A percentile compares a stretch with the other conserved stretches of the same genome.
Conservation (phyloP, 1,140 invertebrate genomes). For the Drosophila yakuba region DNA sequence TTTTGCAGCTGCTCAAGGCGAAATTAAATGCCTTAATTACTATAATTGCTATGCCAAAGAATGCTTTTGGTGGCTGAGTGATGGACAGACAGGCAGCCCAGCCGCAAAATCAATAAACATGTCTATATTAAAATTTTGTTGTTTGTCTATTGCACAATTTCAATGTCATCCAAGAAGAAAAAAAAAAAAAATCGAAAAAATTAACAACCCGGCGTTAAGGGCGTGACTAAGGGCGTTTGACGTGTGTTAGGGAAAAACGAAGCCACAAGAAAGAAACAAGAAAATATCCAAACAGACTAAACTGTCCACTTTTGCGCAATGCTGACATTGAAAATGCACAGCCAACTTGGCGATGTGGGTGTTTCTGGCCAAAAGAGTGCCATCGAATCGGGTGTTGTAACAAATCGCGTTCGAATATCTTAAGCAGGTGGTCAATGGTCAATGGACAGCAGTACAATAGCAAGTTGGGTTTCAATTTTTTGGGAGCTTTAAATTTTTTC, state of each 20-base stretch:
- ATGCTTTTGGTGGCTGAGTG: slow-evolving; percentile 43
- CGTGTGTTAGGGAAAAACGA: slow-evolving; percentile 19
- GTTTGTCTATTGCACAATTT: slow-evolving; percentile 68
- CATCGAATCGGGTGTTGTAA: slow-evolving; percentile 70
- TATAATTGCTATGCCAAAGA: slow-evolving; percentile 75
- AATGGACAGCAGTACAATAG: slow-evolving; percentile 10
- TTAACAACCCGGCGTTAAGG: slow-evolving; percentile 65
- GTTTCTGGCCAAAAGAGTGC: slow-evolving; percentile 75
- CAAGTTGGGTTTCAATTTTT: neutral
- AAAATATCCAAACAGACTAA: slow-evolving; percentile 23
- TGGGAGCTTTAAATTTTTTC: slow-evolving; percentile 32
- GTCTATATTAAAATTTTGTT: slow-evolving; percentile 51
- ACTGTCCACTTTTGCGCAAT: slow-evolving; percentile 66
- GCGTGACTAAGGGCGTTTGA: slow-evolving; percentile 61
- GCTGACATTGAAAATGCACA: slow-evolving; percentile 78
- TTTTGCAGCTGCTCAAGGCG: slow-evolving; percentile 50
- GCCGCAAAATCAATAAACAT: slow-evolving; percentile 63
- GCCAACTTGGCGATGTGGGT: slow-evolving; percentile 54
- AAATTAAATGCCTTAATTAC: slow-evolving; percentile 68
- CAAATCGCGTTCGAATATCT: slow-evolving; percentile 59
- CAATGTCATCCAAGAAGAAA: slow-evolving; percentile 56
- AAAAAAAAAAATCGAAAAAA: slow-evolving; percentile 30
- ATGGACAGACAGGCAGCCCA: slow-evolving; percentile 30
- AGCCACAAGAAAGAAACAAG: slow-evolving; percentile 23
- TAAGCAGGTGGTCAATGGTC: slow-evolving; percentile 44